Conservation (phyloP, 2,113 vertebrate species). For the Nannobrachium achirus region DNA sequence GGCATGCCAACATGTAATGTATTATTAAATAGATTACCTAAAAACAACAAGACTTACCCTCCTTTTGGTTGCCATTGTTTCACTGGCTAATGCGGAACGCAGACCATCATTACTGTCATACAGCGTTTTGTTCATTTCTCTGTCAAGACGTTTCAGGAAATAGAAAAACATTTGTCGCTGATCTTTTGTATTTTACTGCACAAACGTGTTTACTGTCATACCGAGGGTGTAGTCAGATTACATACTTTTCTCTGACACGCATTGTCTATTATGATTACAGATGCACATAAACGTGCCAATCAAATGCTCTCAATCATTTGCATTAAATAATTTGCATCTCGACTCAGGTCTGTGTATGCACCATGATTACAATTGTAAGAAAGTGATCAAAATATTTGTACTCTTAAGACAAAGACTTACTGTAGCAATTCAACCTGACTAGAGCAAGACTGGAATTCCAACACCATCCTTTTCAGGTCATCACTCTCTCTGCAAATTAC, state of each 20-base stretch:
- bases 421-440: constrained; percentile 73
- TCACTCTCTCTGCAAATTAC: constrained; percentile 64
- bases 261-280: too few species aligned
- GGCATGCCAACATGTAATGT: not conserved
- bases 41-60: constrained; percentile 56
- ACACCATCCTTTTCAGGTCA: constrained; percentile 56
- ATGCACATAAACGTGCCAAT: too few species aligned
- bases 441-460: constrained; percentile 68
- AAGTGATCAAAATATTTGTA: not conserved
- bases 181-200: not conserved
- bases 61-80: constrained; percentile 48
- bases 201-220: too few species aligned
- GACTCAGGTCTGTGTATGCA: not conserved
- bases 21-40: constrained; percentile 4
- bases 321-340: not conserved
- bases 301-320: not conserved
- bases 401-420: constrained; percentile 47
- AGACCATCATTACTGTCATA: constrained; percentile 79
- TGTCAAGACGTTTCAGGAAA: constrained; percentile 40
- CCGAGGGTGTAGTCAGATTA: too few species aligned
- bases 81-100: constrained; percentile 54
- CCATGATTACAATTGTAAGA: not conserved
- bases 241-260: too few species aligned
- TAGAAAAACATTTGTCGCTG: not conserved
- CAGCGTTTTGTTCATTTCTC: constrained; percentile 76